A percentile compares a stretch with the other conserved stretches of the same genome.
phyloP scores from a whole-genome alignment of 2,113 vertebrate species.

The Lichenostomus cassidix region DNA sequence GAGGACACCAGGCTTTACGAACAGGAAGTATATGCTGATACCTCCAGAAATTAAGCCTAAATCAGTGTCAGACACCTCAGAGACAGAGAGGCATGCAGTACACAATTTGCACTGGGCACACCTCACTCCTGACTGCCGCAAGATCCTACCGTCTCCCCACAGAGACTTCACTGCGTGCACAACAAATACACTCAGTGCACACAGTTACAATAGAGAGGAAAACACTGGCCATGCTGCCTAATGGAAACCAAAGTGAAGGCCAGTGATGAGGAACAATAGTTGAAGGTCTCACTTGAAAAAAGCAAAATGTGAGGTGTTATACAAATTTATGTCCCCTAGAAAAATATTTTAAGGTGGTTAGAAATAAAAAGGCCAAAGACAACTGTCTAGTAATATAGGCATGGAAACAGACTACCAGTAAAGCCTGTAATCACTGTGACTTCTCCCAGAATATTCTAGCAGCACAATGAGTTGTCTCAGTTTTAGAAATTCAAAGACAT shows the following conservation, averaged over 20 bases:
- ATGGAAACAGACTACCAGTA: background rate
- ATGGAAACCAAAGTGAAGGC: background rate
- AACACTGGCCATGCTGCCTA: too few species aligned
- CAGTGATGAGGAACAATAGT: accelerated
- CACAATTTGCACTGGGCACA: too few species aligned
- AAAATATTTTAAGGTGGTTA: background rate
- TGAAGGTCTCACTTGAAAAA: background rate
- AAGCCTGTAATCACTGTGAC: background rate
- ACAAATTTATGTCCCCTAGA: background rate
- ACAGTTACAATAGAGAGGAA: too few species aligned
- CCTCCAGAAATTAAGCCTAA: background rate
- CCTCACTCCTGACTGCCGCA: too few species aligned
- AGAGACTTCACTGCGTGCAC: too few species aligned
- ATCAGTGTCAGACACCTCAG: too few species aligned
- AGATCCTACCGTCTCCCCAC: too few species aligned
- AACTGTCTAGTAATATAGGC: background rate
- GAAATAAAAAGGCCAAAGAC: background rate
- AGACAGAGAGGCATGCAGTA: too few species aligned
- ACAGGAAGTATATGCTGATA: background rate
- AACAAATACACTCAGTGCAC: too few species aligned
- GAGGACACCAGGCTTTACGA: background rate
- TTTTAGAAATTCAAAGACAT: background rate
- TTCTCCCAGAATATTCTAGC: background rate
- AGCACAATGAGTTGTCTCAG: background rate
- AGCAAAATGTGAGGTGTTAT: background rate